Evolutionary conservation across 2,888 invertebrate species (phyloP).

Genomic region (Chalcosyrphus nemorum): DNA sequence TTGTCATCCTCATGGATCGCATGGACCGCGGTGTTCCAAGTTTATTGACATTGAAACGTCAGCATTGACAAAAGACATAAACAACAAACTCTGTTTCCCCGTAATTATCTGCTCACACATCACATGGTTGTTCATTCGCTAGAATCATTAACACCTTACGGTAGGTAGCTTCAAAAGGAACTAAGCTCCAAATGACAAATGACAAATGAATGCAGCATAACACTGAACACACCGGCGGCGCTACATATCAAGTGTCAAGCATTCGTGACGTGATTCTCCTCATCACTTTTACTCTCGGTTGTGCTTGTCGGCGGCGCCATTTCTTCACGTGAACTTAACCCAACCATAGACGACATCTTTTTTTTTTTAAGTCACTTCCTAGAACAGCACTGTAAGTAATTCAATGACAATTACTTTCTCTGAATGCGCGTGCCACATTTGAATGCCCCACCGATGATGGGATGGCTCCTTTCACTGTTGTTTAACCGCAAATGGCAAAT

Average conservation of each 20-base stretch:
- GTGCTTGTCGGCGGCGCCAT: neutral
- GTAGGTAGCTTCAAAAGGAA: slow-evolving; percentile 15
- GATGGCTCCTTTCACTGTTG: slow-evolving; percentile 51
- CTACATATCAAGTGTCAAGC: slow-evolving; percentile 30
- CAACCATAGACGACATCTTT: slow-evolving; percentile 4
- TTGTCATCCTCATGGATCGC: neutral
- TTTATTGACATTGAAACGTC: slow-evolving; percentile 39
- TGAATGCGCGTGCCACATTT: neutral
- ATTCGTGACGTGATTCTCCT: slow-evolving; percentile 44
- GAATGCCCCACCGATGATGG: slow-evolving; percentile 30
- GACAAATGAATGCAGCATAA: slow-evolving; percentile 12
- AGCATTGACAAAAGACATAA: slow-evolving; percentile 28
- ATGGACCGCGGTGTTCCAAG: neutral
- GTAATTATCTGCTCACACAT: slow-evolving; percentile 9
- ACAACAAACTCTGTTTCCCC: slow-evolving; percentile 10
- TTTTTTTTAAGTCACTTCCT: slow-evolving; percentile 38
- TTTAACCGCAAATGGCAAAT: slow-evolving; percentile 19
- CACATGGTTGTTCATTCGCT: neutral
- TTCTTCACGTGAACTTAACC: neutral
- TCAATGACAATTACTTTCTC: slow-evolving; percentile 53
- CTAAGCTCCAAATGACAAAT: slow-evolving; percentile 36
- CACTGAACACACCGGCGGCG: neutral
- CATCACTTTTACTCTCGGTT: slow-evolving; percentile 58
- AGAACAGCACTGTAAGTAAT: slow-evolving; percentile 13
- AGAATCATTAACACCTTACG: slow-evolving; percentile 33